Evolutionary conservation across 2,888 invertebrate genomes (phyloP), one percentile per base, ranked within the genome.

Genomic region (Bedellia somnulentella): DNA sequence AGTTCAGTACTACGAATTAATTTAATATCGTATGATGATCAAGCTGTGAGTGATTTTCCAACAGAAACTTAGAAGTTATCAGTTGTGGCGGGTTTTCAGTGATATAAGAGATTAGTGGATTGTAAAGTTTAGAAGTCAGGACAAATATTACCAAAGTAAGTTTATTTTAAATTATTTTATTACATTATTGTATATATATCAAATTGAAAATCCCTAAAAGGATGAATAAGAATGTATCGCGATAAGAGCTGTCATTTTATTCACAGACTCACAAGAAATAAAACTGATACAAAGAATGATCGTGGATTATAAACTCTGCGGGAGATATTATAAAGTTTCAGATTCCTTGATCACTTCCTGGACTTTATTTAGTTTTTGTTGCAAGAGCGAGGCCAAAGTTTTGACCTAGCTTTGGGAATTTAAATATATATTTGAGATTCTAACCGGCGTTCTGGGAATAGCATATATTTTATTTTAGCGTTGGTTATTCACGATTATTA

Each of bases 241-340:
- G 70, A 73, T 73, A 70, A 70, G 70, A 57, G 64, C 71, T 71
- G 70, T 71, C 71, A 71, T 68, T 67, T 66, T 61, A 68, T 63
- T 60, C 58, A 52, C 51, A 49, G 56, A 57, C 56, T 50, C 51
- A 52, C 57, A 54, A 46, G 53, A 61, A 59, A 47, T 53, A 47
- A 55, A 49, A 49, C 51, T 52, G 48, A 49, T 52, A 37, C 42
- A 39, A 41, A 37, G 40, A 22, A 13, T 11, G 10, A 16, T 12
- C 10, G 36, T 34, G 39, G 37, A 33, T 38, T 43, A 37, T 31
- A 36, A 40, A 41, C 52, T 44, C 44, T 68, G 54, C 35, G 15
- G 14, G 25, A 3, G 31, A 33, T 10, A 27, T 11, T 13, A 44
- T 50, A 62, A 49, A 52, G 57, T 47, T 49, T 39, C 56, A 40